Percentiles rank a stretch among this genome's conserved stretches.
These are phyloP conservation scores for Tor tambroides DNA, from an alignment of 2,113 vertebrate species.

Conservation along the genomic window DNA sequence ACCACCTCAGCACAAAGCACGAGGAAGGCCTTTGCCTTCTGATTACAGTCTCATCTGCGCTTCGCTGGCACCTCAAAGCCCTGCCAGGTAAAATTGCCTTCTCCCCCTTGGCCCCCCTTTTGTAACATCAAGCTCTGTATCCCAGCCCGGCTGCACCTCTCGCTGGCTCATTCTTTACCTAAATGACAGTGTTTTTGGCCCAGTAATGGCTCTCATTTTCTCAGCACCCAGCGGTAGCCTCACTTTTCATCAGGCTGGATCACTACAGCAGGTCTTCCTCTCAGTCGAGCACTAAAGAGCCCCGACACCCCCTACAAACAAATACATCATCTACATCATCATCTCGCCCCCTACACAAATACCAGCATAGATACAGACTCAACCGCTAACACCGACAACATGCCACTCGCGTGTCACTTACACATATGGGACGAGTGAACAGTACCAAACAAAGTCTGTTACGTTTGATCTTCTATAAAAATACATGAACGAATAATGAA, in stretches of 20 bases:
- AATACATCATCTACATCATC: constrained; percentile 27
- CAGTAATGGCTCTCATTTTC: constrained; percentile 65
- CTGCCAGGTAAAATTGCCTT: constrained; percentile 56
- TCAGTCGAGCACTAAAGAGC: constrained; percentile 12
- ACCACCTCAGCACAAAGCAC: not conserved
- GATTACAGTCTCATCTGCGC: constrained; percentile 50
- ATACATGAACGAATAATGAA: too few relatives aligned
- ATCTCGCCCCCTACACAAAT: constrained; percentile 5
- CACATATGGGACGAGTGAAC: not conserved
- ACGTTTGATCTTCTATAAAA: too few relatives aligned
- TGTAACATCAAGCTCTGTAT: constrained; percentile 55
- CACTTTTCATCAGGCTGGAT: constrained; percentile 61
- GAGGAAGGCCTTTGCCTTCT: constrained; percentile 34
- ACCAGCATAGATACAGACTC: constrained; percentile 17
- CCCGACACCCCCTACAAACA: constrained; percentile 31
- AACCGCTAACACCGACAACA: constrained; percentile 18
- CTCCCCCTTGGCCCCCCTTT: constrained; percentile 47
- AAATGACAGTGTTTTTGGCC: constrained; percentile 65
- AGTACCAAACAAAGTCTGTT: too few relatives aligned
- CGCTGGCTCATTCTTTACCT: constrained; percentile 57
- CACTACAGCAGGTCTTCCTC: constrained; percentile 33
- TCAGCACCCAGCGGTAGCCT: constrained; percentile 54
- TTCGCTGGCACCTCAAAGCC: constrained; percentile 37
- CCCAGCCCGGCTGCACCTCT: constrained; percentile 40
- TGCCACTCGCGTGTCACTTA: not conserved